Evolutionary conservation across 2,797 vertebrate species (phyloP).

Genomic region (Leuciscus waleckii): DNA sequence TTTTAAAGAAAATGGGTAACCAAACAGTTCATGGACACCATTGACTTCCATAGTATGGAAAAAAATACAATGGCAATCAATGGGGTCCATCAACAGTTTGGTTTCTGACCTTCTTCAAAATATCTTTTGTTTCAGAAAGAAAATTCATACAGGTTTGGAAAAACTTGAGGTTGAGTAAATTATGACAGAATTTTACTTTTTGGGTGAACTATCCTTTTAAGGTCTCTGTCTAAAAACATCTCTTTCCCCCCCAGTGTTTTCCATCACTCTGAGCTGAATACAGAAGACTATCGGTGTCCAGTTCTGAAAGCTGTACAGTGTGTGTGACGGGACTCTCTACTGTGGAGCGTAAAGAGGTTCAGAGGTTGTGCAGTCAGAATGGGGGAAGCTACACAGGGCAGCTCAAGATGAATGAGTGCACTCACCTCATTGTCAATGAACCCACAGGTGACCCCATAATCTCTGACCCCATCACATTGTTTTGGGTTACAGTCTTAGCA

Average conservation of each 20-base stretch:
- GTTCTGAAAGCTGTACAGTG: conserved; percentile 89
- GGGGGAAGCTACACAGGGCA: conserved; percentile 93
- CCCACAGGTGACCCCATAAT: conserved; percentile 82
- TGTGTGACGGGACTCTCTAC: conserved; percentile 93
- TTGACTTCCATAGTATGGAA: too few relatives aligned
- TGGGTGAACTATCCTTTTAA: not conserved
- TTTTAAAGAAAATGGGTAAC: too few relatives aligned
- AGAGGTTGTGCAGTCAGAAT: conserved; percentile 86
- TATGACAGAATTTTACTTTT: too few relatives aligned
- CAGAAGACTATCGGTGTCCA: conserved; percentile 87
- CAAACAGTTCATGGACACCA: too few relatives aligned
- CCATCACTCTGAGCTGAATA: conserved; percentile 84
- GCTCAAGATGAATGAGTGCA: conserved; percentile 97
- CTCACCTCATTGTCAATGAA: conserved; percentile 95
- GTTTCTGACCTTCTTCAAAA: too few relatives aligned
- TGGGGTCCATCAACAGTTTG: too few relatives aligned
- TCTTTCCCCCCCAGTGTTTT: conserved; percentile 77
- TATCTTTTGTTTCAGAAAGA: too few relatives aligned
- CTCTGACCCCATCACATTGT: not conserved
- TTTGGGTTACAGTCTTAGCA: not conserved
- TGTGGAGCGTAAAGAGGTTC: conserved; percentile 88
- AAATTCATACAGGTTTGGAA: too few relatives aligned
- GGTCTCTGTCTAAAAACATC: not conserved
- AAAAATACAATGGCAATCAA: too few relatives aligned
- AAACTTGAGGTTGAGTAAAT: too few relatives aligned